Percentiles rank a stretch among this genome's conserved stretches.
phyloP scores from a whole-genome alignment of 2,888 invertebrate genomes.

The Pimpla rufipes region DNA sequence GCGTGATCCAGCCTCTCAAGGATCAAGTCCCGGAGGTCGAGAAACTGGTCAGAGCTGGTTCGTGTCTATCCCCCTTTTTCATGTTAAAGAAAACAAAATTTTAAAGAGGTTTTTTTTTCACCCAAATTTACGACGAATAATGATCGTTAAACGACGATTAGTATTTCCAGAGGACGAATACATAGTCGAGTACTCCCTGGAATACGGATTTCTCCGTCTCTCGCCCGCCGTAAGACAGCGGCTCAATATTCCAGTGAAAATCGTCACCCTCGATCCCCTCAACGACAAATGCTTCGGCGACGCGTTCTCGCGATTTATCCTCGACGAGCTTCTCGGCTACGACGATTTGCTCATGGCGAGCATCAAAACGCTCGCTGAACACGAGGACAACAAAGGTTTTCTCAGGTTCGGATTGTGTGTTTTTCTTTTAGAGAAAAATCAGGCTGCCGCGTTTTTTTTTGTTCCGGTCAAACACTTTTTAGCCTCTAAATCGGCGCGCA shows the following conservation, averaged over 20 bases:
- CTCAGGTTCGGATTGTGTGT: constrained; percentile 90
- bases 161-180: constrained; percentile 95
- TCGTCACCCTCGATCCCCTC: constrained; percentile 94
- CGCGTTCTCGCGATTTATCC: constrained; percentile 94
- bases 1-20: constrained; percentile 81
- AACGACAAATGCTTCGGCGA: constrained; percentile 98
- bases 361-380: constrained; percentile 97
- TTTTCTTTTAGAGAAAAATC: too few species aligned
- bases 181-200: constrained; percentile 98
- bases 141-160: constrained; percentile 76
- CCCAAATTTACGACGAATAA: neutral
- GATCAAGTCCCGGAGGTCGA: constrained; percentile 87
- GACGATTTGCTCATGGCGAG: constrained; percentile 99
- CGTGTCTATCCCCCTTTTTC: constrained; percentile 53
- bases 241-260: constrained; percentile 96
- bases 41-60: constrained; percentile 88
- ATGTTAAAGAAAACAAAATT: neutral
- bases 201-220: constrained; percentile 97
- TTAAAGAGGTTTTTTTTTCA: neutral
- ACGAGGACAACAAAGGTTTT: constrained; percentile 98
- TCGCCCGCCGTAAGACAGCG: constrained; percentile 94
- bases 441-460: neutral
- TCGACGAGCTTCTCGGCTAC: constrained; percentile 97
- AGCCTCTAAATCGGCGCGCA: neutral
- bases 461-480: neutral